Evolutionary conservation across 1,140 invertebrate species (phyloP), one percentile per base, ranked within the genome.

Genomic region (Neelides sp.): DNA sequence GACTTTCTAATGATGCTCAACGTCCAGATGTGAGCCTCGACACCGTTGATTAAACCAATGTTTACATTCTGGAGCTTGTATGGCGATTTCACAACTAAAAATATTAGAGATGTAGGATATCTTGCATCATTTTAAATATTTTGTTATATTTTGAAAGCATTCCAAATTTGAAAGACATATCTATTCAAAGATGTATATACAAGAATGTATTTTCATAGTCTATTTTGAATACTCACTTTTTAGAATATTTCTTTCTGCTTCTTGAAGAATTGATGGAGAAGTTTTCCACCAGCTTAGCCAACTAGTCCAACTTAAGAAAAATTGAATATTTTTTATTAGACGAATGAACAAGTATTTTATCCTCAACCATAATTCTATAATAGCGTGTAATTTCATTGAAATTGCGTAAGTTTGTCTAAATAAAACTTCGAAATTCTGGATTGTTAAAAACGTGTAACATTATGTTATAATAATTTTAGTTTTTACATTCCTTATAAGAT

Each of bases 21-120:
- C 2, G 87, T 90, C 83, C 88, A 90, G 68, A 93, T 82, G 26
- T 34, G 3, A 15, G 50, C 44, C 7, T 48, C 32, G 4, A 42
- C 27, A 12, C 81, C 80, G 23, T 85, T 78, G 17, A 82, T 77
- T 10, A 82, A 78, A 0, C 87, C 84, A 52, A 90, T 83, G 62
- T 88, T 80, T 4, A 93, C 83, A 68, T 81, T 91, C 68, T 76
- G 80, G 43, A 80, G 78, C 57, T 81, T 74, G 64, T 85, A 85
- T 15, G 78, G 71, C 48, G 78, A 80, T 70, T 81, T 84, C 1
- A 86, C 49, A 62, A 64, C 71, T 73, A 61, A 27, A 63, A 50
- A 2, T n/a, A 46, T 30, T 46, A 28, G 27, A 13, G 13, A 10
- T 32, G 17, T 34, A 46, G 20, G 13, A 13, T 46, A 15, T 46